Percentiles rank a stretch among this genome's conserved stretches.
These are phyloP conservation scores for Prunella strophiata DNA, from an alignment of 2,797 vertebrate species.

Conservation along the genomic window DNA sequence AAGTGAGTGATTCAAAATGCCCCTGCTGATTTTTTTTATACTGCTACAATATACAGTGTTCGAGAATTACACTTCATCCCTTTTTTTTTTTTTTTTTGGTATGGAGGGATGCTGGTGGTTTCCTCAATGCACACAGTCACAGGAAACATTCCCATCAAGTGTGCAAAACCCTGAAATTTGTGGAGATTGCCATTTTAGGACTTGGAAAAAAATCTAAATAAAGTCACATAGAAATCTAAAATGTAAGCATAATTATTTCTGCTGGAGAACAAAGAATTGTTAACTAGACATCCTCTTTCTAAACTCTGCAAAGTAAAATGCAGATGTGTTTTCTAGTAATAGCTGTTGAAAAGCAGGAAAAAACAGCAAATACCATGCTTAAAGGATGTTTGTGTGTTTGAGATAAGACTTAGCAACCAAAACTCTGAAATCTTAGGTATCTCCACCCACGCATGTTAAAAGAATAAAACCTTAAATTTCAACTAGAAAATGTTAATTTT, in stretches of 20 bases:
- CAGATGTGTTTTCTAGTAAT: background rate
- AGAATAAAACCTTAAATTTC: background rate
- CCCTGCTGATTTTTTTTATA: background rate
- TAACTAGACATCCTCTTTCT: background rate
- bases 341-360: background rate
- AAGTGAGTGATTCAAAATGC: background rate
- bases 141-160: background rate
- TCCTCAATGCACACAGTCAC: background rate
- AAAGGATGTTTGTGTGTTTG: background rate
- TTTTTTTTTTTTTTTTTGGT: background rate
- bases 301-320: background rate
- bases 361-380: background rate
- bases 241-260: background rate
- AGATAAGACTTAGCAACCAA: background rate
- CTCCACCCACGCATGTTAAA: background rate
- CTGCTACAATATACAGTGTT: background rate
- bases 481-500: background rate
- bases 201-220: background rate
- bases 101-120: background rate
- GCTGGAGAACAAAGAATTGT: background rate
- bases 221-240: background rate
- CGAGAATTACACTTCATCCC: background rate
- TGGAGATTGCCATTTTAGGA: background rate
- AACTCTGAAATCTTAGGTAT: background rate
- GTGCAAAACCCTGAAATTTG: background rate